Evolutionary conservation across 1,140 invertebrate species (phyloP), one percentile per base, ranked within the genome.

Genomic region (Penaeus japonicus): DNA sequence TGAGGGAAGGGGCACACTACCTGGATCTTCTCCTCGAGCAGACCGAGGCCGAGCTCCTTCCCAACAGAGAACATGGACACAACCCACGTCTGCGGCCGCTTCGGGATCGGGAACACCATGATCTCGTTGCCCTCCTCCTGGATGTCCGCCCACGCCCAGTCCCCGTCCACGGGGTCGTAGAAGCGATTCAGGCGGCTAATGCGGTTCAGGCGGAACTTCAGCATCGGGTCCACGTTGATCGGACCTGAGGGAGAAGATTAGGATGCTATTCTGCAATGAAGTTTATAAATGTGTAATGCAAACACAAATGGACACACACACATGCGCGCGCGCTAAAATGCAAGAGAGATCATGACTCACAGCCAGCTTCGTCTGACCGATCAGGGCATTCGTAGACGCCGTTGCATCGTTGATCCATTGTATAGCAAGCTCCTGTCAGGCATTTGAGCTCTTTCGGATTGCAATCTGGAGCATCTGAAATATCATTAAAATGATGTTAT

Each of bases 301-400:
- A 24, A 80, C 1, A 0, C 78, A 80, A 7, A 80, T 32, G 32
- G n/a, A 0, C 78, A 79, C 75, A 78, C 75, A 78, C 75, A 78
- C 75, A 78, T 24, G 24, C 75, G 24, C 2, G 32, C 78, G 0
- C 18, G 15, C 18, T 7, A 0, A 80, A 65, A 1, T 10, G 32
- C 18, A 80, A 1, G 32, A 5, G 54, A 47, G 10, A 47, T 15
- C 47, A 47, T 1, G 10, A 91, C 92, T 92, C 91, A 93, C 93
- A 94, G 70, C 92, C 91, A 22, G 91, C 90, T 91, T 94, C 93
- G 79, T 94, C 93, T 17, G 92, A 92, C 18, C 91, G 91, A 90
- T 94, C 93, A 0, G 87, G 73, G 89, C 93, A 94, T 32, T 93
- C 91, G 35, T 54, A 79, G 24, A 88, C 83, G 4, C 93, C 93